phyloP scores from a whole-genome alignment of 2,888 invertebrate species.

The Polyommatus icarus region DNA sequence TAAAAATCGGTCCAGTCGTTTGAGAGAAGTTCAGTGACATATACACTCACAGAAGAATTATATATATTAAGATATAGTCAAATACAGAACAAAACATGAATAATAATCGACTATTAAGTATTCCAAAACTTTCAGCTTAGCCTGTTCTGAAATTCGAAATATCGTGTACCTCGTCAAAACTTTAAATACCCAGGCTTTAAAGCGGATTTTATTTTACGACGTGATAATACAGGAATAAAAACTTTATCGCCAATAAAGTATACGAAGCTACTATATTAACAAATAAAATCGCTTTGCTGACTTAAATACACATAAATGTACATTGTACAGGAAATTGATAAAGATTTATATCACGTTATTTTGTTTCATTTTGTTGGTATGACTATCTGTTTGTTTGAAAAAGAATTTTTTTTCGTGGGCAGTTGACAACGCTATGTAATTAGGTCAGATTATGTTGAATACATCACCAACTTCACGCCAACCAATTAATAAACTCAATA shows the following conservation, averaged over 20 bases:
- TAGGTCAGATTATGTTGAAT: too few relatives aligned
- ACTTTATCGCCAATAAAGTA: slow-evolving; percentile 30
- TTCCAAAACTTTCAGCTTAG: background rate
- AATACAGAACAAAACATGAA: too few relatives aligned
- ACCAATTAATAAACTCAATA: too few relatives aligned
- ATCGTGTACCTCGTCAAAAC: background rate
- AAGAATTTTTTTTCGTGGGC: too few relatives aligned
- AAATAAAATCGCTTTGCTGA: slow-evolving; percentile 2
- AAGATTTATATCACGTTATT: background rate
- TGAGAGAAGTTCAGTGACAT: too few relatives aligned
- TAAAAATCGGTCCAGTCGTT: too few relatives aligned
- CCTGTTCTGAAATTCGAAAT: background rate
- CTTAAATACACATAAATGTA: slow-evolving; percentile 5
- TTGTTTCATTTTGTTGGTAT: background rate
- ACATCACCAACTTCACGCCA: too few relatives aligned
- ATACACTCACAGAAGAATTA: too few relatives aligned
- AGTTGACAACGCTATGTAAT: too few relatives aligned
- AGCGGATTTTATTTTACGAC: slow-evolving; percentile 24
- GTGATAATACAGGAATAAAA: slow-evolving; percentile 28
- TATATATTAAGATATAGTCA: too few relatives aligned
- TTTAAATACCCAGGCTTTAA: background rate
- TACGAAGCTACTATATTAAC: slow-evolving; percentile 16
- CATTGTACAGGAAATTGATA: background rate
- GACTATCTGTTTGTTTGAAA: background rate
- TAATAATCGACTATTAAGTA: background rate